These are phyloP conservation scores for Priocnemis perturbator DNA, from an alignment of 2,888 invertebrate genomes.

Conservation along the genomic window DNA sequence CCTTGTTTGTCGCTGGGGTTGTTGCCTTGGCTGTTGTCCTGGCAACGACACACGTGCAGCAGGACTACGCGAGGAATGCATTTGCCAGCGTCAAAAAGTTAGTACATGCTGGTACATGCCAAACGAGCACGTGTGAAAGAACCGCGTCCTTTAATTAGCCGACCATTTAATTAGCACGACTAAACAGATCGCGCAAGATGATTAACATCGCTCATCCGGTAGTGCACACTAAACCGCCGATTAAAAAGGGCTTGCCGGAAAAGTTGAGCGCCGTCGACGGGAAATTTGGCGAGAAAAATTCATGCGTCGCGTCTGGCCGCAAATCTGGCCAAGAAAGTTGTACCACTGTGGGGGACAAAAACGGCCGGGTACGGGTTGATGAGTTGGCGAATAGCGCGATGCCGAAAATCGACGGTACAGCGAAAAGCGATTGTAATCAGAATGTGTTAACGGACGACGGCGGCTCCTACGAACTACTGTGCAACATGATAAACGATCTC, in stretches of 20 bases:
- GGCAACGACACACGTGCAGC: not conserved
- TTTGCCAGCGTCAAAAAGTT: too few relatives aligned
- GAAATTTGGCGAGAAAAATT: not conserved
- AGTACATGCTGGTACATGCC: too few relatives aligned
- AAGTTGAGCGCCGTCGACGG: not conserved
- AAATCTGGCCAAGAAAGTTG: too few relatives aligned
- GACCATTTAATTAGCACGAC: not conserved
- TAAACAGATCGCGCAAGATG: conserved; percentile 20
- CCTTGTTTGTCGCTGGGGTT: not conserved
- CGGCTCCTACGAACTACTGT: conserved; percentile 63
- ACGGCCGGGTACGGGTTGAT: not conserved
- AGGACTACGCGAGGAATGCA: too few relatives aligned
- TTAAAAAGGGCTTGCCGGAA: conserved; percentile 11
- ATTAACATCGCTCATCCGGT: conserved; percentile 40
- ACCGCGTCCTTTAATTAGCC: not conserved
- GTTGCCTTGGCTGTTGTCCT: conserved; percentile 1
- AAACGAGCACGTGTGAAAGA: not conserved
- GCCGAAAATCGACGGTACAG: not conserved
- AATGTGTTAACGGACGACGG: conserved; percentile 63
- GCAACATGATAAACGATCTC: conserved; percentile 64
- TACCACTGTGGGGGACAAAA: not conserved
- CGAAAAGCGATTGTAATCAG: conserved; percentile 59
- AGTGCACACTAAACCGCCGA: conserved; percentile 35
- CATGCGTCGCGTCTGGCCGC: too few relatives aligned
- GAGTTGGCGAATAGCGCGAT: not conserved